These are phyloP conservation scores for Andrena haemorrhoa DNA, from an alignment of 2,888 invertebrate genomes.

Conservation along the genomic window DNA sequence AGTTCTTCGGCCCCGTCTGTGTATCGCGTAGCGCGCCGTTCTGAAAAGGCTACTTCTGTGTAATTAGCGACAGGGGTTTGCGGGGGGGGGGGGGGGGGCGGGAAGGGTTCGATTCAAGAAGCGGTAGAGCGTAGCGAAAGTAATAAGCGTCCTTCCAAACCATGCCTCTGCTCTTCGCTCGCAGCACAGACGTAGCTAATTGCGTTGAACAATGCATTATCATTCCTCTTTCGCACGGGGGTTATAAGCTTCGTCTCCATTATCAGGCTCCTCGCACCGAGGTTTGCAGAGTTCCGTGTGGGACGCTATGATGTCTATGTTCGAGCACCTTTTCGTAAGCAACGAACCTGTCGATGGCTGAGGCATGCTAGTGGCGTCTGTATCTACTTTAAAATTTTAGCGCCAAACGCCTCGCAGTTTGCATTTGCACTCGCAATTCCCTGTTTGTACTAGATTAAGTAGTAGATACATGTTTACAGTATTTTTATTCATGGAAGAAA, in stretches of 20 bases:
- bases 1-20: conserved; percentile 3
- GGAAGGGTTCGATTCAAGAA: conserved; percentile 22
- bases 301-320: neutral
- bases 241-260: neutral
- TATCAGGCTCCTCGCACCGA: neutral
- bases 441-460: no score
- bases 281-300: neutral
- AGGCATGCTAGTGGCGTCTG: no score
- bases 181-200: conserved; percentile 1
- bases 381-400: no score
- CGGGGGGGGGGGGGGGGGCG: neutral
- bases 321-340: neutral
- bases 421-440: no score
- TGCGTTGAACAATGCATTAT: conserved; percentile 19
- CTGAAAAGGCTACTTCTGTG: conserved; percentile 28
- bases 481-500: no score
- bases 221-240: neutral
- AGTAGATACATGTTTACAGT: no score
- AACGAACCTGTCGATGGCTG: neutral
- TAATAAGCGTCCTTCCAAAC: conserved; percentile 8
- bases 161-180: neutral
- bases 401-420: no score
- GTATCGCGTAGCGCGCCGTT: neutral
- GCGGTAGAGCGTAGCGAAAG: conserved; percentile 12
- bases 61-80: conserved; percentile 29